Percentiles rank a stretch among this genome's conserved stretches.
Evolutionary conservation across 2,797 vertebrate species (phyloP).

Genomic region (Tadarida brasiliensis): DNA sequence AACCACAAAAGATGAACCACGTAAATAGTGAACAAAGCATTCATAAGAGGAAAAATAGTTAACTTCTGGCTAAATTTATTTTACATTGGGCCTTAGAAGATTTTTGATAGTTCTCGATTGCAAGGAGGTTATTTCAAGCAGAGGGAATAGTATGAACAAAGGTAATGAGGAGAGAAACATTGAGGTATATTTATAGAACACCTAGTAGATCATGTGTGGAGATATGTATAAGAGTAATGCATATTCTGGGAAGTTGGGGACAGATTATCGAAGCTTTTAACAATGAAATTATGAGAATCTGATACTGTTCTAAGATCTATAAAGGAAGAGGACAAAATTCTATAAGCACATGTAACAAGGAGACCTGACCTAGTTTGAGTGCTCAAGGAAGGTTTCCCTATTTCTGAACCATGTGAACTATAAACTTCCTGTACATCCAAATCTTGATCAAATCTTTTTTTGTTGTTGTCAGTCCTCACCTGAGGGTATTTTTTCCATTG

Average conservation of each 20-base stretch:
- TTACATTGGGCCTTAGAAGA: neutral
- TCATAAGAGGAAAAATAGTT: conserved; percentile 5
- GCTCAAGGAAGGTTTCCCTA: neutral
- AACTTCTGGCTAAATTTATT: conserved; percentile 27
- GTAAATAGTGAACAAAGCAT: neutral
- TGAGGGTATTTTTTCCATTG: no score
- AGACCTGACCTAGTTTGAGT: neutral
- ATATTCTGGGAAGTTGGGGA: neutral
- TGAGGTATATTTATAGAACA: neutral
- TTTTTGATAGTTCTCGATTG: conserved; percentile 7
- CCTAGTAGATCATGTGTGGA: neutral
- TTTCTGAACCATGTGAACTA: conserved; percentile 16
- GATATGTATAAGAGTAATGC: neutral
- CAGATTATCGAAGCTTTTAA: neutral
- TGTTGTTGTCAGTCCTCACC: no score
- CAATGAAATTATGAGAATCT: neutral
- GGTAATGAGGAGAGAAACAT: neutral
- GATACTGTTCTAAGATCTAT: neutral
- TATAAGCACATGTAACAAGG: neutral
- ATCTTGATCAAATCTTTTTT: neutral
- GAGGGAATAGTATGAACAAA: neutral
- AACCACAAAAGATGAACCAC: neutral
- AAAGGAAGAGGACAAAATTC: conserved; percentile 39
- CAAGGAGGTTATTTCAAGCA: neutral
- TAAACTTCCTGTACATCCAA: neutral